phyloP scores from a whole-genome alignment of 2,888 invertebrate species.

The Saturnia japonica region DNA sequence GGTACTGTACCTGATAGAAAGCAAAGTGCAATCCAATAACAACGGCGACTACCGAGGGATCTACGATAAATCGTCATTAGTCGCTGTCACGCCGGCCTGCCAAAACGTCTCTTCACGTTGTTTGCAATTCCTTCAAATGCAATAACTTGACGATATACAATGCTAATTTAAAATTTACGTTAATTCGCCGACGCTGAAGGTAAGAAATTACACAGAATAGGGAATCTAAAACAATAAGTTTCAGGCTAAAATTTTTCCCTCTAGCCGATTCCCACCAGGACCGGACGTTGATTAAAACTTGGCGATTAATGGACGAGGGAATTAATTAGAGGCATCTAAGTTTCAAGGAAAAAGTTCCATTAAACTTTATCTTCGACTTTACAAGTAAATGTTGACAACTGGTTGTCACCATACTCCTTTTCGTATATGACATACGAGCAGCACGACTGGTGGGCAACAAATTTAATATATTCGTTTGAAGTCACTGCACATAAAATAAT shows the following conservation, averaged over 20 bases:
- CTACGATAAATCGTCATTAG: too few relatives aligned
- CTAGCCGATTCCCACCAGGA: conserved; percentile 14
- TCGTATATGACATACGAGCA: conserved; percentile 13
- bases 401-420: conserved; percentile 31
- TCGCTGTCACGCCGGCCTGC: too few relatives aligned
- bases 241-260: not conserved
- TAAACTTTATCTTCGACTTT: conserved; percentile 45
- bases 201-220: not conserved
- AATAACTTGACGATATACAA: not conserved
- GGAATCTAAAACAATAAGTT: not conserved
- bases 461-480: not conserved
- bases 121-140: not conserved
- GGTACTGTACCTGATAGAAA: too few relatives aligned
- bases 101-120: too few relatives aligned
- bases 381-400: conserved; percentile 58
- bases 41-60: too few relatives aligned
- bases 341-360: conserved; percentile 45
- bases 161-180: not conserved
- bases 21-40: too few relatives aligned
- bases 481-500: not conserved
- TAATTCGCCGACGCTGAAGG: not conserved
- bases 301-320: conserved; percentile 55
- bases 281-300: conserved; percentile 59
- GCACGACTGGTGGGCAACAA: conserved; percentile 11
- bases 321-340: conserved; percentile 65